phyloP scores from a whole-genome alignment of 2,797 vertebrate genomes.

The Acanthiza pusilla region DNA sequence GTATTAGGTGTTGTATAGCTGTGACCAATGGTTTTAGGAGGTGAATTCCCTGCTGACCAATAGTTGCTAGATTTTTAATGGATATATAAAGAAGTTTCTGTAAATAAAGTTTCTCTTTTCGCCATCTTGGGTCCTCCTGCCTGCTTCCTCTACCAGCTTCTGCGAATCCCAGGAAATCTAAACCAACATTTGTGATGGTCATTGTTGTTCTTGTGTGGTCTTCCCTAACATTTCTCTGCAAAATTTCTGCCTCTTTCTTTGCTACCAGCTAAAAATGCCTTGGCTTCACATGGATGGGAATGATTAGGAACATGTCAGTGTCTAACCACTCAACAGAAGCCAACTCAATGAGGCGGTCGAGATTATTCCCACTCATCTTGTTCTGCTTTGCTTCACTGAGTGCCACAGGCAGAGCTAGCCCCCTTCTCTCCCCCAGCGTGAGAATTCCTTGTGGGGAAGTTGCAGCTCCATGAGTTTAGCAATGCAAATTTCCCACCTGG shows the following conservation, averaged over 20 bases:
- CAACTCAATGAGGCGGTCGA: neutral
- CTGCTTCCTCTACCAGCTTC: no score
- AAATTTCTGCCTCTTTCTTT: neutral
- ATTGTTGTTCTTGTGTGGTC: neutral
- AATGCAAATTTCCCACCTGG: neutral
- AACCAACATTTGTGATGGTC: no score
- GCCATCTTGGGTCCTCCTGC: no score
- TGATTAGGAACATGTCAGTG: neutral
- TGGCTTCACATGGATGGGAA: neutral
- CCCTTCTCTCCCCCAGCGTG: neutral
- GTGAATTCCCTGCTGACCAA: no score
- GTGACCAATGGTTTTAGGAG: no score
- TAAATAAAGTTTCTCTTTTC: no score
- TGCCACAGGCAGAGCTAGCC: neutral
- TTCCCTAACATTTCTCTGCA: neutral
- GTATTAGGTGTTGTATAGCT: no score
- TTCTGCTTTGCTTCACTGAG: neutral
- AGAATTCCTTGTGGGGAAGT: neutral
- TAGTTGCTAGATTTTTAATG: no score
- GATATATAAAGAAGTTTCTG: no score
- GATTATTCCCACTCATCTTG: neutral
- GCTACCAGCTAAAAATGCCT: neutral
- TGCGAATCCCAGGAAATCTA: no score
- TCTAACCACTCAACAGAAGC: neutral
- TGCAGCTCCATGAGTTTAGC: neutral